Base-by-base conservation (phyloP, 2,888 invertebrate species). In the Epirrhoe tristata region DNA sequence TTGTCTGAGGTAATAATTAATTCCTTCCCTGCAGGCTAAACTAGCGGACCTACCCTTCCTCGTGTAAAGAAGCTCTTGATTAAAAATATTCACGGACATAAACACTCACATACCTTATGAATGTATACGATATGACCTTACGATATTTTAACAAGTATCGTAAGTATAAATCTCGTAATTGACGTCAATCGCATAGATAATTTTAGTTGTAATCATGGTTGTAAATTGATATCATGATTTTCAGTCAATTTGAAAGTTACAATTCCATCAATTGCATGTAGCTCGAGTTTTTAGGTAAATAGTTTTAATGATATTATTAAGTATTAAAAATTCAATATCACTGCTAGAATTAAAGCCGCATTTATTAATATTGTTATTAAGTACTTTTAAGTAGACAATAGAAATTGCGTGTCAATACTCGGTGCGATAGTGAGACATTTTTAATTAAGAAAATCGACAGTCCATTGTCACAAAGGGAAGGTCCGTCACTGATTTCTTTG, bases 371-470 rank as follows among this genome's bases (percentile, higher is more conserved):
- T n/a, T n/a, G n/a, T n/a, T n/a, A n/a, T n/a, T n/a, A n/a, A 24
- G 24, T 24, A 24, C 24, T 24, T 3, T 24, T 12, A 43, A 12
- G 10, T 39, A 39, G 39, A 39, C 58, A 62, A 59, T 58, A 24
- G 43, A 69, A 69, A 73, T 73, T 71, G 67, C 57, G 66, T 74
- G 67, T 76, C 63, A 74, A 71, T 58, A 70, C 58, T 58, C 17
- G 5, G 84, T 88, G 74, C 74, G 83, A 85, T 90, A 89, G 90
- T 90, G 85, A 83, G 87, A 89, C 83, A 87, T 88, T 89, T 92
- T 91, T 91, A 91, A 92, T 91, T 91, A 91, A 89, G 90, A 87
- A 89, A 89, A 90, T 90, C 89, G 89, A 81, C 78, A 78, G 77
- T 69, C 80, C 81, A 82, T 86, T 85, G 87, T 86, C 74, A 70